A percentile compares a stretch with the other conserved stretches of the same genome.
phyloP scores from a whole-genome alignment of 2,113 vertebrate species.

The Anhinga anhinga region DNA sequence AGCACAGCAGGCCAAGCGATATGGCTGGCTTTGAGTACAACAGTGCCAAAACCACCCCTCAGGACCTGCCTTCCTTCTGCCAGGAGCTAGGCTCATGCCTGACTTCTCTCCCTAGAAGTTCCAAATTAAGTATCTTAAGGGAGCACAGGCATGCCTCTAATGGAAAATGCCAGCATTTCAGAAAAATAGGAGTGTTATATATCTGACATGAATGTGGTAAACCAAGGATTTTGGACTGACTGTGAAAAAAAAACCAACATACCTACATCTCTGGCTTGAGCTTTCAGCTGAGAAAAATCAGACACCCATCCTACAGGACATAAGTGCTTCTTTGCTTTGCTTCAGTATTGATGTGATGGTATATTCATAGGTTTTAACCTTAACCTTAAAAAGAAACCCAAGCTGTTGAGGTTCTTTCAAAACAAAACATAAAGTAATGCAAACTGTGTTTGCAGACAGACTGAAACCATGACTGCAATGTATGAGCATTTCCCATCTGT shows the following conservation, averaged over 20 bases:
- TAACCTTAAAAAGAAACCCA: slow-evolving; percentile 24
- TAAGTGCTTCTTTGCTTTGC: background rate
- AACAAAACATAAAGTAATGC: slow-evolving; percentile 28
- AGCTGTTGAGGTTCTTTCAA: slow-evolving; percentile 29
- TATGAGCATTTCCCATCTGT: slow-evolving; percentile 39
- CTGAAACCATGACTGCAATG: slow-evolving; percentile 12
- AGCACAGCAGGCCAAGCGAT: background rate
- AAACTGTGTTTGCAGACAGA: slow-evolving; percentile 37
- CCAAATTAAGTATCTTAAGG: background rate
- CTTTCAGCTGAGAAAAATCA: background rate
- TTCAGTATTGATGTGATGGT: background rate
- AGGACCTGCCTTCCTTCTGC: background rate
- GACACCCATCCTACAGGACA: background rate
- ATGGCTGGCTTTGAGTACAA: background rate
- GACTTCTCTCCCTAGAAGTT: background rate
- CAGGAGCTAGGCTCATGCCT: background rate
- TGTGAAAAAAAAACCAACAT: background rate
- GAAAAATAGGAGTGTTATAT: background rate
- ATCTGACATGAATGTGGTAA: background rate
- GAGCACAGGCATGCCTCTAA: background rate
- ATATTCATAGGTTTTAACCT: slow-evolving; percentile 20
- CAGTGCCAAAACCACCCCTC: background rate
- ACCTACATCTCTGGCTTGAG: background rate
- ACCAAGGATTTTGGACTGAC: background rate
- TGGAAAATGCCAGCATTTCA: background rate